A percentile compares a stretch with the other conserved stretches of the same genome.
These are phyloP conservation scores for Sinodicranocentrus sp. DNA, from an alignment of 2,888 invertebrate genomes.

Conservation along the genomic window DNA sequence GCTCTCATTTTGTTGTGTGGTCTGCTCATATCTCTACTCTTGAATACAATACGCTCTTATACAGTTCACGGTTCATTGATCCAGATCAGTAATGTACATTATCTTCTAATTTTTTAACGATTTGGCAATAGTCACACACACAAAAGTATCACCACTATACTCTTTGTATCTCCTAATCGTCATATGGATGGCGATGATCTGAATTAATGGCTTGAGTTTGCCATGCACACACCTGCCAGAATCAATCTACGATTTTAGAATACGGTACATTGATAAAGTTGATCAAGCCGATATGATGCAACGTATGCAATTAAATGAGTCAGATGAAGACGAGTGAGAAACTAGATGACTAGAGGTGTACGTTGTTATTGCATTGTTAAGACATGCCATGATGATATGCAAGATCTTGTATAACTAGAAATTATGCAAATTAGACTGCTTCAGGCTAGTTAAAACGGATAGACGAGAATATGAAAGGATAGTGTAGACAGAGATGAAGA, in stretches of 20 bases:
- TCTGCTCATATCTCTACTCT: too few species aligned
- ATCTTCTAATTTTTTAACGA: too few species aligned
- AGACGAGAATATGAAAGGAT: too few species aligned
- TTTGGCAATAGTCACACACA: too few species aligned
- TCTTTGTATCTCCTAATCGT: too few species aligned
- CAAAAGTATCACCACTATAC: too few species aligned
- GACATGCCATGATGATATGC: slow-evolving; percentile 8
- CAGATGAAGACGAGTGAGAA: slow-evolving; percentile 24
- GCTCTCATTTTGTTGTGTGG: too few species aligned
- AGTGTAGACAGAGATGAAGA: too few species aligned
- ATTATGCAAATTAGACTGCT: slow-evolving; percentile 57
- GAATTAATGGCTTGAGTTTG: slow-evolving; percentile 1
- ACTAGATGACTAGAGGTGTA: background rate
- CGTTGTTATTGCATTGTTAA: background rate
- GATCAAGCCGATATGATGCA: slow-evolving; percentile 19
- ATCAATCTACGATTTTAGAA: slow-evolving; percentile 4
- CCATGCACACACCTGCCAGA: background rate
- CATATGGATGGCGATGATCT: slow-evolving; percentile 3
- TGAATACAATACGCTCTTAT: too few species aligned
- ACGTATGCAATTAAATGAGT: slow-evolving; percentile 54
- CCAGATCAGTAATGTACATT: background rate
- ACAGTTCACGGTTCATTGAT: slow-evolving; percentile 6
- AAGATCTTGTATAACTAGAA: slow-evolving; percentile 39
- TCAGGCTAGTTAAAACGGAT: slow-evolving; percentile 20
- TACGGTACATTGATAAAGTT: background rate